Evolutionary conservation across 2,888 invertebrate species (phyloP), one percentile per base, ranked within the genome.

Genomic region (Caenorhabditis sp.): DNA sequence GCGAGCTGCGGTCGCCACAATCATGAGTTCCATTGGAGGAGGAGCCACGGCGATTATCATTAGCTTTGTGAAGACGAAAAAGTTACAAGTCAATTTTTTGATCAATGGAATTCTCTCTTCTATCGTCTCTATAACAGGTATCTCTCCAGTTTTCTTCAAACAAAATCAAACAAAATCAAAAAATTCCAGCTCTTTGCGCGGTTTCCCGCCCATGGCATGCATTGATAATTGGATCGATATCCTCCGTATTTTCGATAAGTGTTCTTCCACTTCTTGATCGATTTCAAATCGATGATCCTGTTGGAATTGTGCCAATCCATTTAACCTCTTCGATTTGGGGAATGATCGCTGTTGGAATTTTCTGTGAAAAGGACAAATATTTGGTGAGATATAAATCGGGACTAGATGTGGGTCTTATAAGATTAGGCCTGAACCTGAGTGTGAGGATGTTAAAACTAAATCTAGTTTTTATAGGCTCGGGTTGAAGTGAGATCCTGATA

Each of bases 331-430:
- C 82, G 14, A 79, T 84, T 26, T 84, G 84, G 89, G 88, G 89
- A 10, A 84, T 89, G 87, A 59, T 89, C 1, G 83, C 88, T 0
- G 88, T 88, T 1, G 89, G 88, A 1, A 77, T 89, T 10, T 89
- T 89, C 70, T 88, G 85, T 7, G 84, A 85, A n/a, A 66, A 78
- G 50, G 83, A 83, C 57, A 74, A 75, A 25, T 87, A 67, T 82
- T 83, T 78, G 83, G 88, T 82, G 57, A 83, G 53, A 59, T 59
- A 38, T 25, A n/a, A n/a, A n/a, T n/a, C n/a, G n/a, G n/a, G n/a
- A n/a, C n/a, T n/a, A n/a, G n/a, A n/a, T n/a, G n/a, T n/a, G n/a
- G n/a, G n/a, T n/a, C n/a, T n/a, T n/a, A n/a, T n/a, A n/a, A n/a
- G n/a, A n/a, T n/a, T n/a, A n/a, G n/a, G n/a, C n/a, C n/a, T n/a